A percentile compares a stretch with the other conserved stretches of the same genome.
Conservation (phyloP, 37 sponge, comb jelly and placozoan species). For the Spongilla lacustris region DNA sequence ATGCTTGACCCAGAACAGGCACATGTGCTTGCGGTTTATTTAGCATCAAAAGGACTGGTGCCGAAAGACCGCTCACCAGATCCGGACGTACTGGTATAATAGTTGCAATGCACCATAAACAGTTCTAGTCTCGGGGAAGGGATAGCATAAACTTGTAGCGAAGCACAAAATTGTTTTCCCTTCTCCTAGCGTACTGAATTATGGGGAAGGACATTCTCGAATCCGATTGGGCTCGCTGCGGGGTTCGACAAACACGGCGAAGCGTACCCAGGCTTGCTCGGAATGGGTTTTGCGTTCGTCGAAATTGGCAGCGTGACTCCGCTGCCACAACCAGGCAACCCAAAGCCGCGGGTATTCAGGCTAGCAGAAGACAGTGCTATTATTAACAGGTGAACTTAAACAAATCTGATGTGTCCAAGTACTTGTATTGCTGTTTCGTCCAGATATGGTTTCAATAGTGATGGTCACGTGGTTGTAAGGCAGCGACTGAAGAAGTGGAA, state of each 20-base stretch:
- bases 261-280: conserved; percentile 67
- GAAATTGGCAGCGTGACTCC: conserved; percentile 97
- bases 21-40: conserved; percentile 54
- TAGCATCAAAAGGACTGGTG: conserved; percentile 46
- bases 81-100: conserved; percentile 34
- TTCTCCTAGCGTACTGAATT: conserved; percentile 30
- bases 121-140: background rate
- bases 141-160: background rate
- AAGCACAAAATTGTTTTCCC: background rate
- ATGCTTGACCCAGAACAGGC: conserved; percentile 77
- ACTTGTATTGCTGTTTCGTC: background rate
- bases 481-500: conserved; percentile 55
- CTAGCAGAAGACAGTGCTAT: conserved; percentile 85
- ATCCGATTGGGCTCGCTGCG: conserved; percentile 94
- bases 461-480: conserved; percentile 63
- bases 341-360: conserved; percentile 87
- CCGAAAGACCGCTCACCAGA: conserved; percentile 41
- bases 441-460: conserved; percentile 93
- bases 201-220: conserved; percentile 71
- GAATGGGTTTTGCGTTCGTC: conserved; percentile 90
- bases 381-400: conserved; percentile 80
- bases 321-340: conserved; percentile 84
- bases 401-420: background rate
- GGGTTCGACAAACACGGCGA: conserved; percentile 97
- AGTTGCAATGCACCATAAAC: background rate